Evolutionary conservation across 2,113 vertebrate genomes (phyloP).

Genomic region (Oostethus manadensis): DNA sequence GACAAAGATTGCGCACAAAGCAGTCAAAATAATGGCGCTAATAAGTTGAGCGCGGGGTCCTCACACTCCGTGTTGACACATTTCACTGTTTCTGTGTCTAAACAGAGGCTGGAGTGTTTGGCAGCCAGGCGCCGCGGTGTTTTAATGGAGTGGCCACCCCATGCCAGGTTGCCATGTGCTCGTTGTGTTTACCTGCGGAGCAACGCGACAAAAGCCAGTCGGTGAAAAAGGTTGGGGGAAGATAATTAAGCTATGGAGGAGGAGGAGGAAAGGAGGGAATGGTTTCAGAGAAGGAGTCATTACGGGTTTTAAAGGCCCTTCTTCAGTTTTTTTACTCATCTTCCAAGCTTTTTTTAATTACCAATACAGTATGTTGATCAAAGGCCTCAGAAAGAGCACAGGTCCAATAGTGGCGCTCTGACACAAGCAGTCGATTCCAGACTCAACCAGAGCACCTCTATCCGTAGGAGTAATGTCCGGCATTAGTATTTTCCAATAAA

Average conservation of each 20-base stretch:
- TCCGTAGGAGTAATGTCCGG: neutral
- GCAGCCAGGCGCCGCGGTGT: conserved; percentile 54
- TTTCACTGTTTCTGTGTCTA: conserved; percentile 71
- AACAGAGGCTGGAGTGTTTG: conserved; percentile 74
- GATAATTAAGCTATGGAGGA: conserved; percentile 18
- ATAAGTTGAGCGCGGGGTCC: conserved; percentile 71
- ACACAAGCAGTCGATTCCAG: no score
- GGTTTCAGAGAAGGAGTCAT: conserved; percentile 2
- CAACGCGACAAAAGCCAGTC: conserved; percentile 55
- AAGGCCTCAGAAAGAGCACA: no score
- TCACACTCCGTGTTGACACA: conserved; percentile 69
- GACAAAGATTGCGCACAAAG: conserved; percentile 71
- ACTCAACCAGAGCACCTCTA: no score
- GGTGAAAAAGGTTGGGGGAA: conserved; percentile 33
- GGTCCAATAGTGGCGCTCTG: no score
- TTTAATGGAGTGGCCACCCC: conserved; percentile 63
- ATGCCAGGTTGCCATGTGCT: conserved; percentile 65
- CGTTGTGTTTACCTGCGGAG: conserved; percentile 44
- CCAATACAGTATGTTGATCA: neutral
- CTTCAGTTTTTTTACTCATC: neutral
- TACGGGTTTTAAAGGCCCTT: neutral
- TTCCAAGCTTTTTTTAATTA: neutral
- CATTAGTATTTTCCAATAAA: neutral
- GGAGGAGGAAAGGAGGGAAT: neutral
- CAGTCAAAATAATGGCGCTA: conserved; percentile 75